Evolutionary conservation across 1,140 invertebrate genomes (phyloP).

Genomic region (Tetramorium parvispinum): DNA sequence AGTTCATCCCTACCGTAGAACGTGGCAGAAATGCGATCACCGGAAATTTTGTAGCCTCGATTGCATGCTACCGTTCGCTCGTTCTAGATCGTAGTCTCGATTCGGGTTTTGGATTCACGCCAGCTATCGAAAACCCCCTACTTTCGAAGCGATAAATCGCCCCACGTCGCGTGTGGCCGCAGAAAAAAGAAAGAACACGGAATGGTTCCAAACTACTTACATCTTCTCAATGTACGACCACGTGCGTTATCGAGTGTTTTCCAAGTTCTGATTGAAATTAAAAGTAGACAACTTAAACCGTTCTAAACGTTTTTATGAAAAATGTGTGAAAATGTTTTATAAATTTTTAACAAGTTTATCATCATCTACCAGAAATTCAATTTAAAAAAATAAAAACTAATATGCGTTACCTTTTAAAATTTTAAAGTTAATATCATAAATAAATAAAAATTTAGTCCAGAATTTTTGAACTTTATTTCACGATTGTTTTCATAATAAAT

Average conservation of each 20-base stretch:
- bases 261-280: conserved; percentile 20
- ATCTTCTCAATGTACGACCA: conserved; percentile 5
- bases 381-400: background rate
- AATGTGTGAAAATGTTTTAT: background rate
- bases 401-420: background rate
- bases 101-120: conserved; percentile 59
- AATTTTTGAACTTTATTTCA: background rate
- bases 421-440: background rate
- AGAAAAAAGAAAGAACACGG: conserved; percentile 37
- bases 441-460: background rate
- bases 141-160: conserved; percentile 34
- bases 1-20: conserved; percentile 15
- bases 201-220: conserved; percentile 23
- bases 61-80: conserved; percentile 28
- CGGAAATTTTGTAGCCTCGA: conserved; percentile 59
- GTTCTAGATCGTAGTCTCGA: conserved; percentile 60
- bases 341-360: background rate
- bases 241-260: conserved; percentile 10
- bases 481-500: conserved; percentile 7
- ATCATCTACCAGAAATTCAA: background rate
- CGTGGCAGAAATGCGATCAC: conserved; percentile 46
- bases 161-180: conserved; percentile 12
- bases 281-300: background rate
- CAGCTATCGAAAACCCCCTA: conserved; percentile 66
- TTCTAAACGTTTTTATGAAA: background rate